These are phyloP conservation scores for Allacma fusca DNA, from an alignment of 2,888 invertebrate genomes.

Conservation along the genomic window DNA sequence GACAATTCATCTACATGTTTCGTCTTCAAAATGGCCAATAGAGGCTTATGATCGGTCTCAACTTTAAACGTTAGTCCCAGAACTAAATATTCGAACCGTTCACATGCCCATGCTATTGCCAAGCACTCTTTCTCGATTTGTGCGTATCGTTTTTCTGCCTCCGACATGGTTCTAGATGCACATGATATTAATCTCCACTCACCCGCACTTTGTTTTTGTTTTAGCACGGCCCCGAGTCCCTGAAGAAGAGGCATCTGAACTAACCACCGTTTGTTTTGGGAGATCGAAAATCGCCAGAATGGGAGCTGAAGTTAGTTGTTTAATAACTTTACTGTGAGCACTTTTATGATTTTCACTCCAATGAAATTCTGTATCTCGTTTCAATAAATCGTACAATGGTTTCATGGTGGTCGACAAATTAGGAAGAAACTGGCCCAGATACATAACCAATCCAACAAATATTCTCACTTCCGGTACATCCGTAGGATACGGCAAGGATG, in stretches of 20 bases:
- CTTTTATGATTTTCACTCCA: conserved; percentile 59
- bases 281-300: conserved; percentile 62
- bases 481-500: conserved; percentile 58
- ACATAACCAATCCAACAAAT: conserved; percentile 63
- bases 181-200: conserved; percentile 62
- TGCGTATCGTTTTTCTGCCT: conserved; percentile 62
- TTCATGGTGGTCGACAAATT: conserved; percentile 60
- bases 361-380: conserved; percentile 56
- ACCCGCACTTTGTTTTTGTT: conserved; percentile 60
- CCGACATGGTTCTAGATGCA: conserved; percentile 62
- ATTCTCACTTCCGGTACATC: conserved; percentile 59
- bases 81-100: conserved; percentile 62
- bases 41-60: conserved; percentile 64
- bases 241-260: conserved; percentile 62
- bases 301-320: conserved; percentile 60
- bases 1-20: conserved; percentile 63
- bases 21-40: conserved; percentile 62
- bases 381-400: conserved; percentile 62
- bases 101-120: conserved; percentile 62
- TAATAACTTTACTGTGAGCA: conserved; percentile 62
- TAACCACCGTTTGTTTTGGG: conserved; percentile 51
- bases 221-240: conserved; percentile 63
- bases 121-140: conserved; percentile 64
- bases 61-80: conserved; percentile 61
- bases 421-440: conserved; percentile 63